These are phyloP conservation scores for Pseudolycoriella hygida DNA, from an alignment of 2,888 invertebrate species.

Conservation along the genomic window DNA sequence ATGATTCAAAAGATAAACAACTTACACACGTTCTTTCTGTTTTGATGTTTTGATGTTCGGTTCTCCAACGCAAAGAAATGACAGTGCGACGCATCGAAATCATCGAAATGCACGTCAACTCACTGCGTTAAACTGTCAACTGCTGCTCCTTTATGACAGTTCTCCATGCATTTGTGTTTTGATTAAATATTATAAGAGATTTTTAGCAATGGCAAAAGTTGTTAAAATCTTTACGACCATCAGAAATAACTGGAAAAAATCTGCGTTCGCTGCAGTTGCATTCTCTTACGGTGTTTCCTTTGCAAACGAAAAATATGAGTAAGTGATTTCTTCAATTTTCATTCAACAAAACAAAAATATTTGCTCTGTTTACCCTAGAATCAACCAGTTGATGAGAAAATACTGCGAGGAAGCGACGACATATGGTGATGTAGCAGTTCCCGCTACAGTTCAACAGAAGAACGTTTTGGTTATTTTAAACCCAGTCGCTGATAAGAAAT, in stretches of 20 bases:
- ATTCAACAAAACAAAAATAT: background rate
- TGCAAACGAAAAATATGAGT: slow-evolving; percentile 57
- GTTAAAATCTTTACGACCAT: slow-evolving; percentile 2
- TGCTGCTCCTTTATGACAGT: too few relatives aligned
- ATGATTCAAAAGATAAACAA: too few relatives aligned
- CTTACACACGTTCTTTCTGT: background rate
- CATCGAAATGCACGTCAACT: too few relatives aligned
- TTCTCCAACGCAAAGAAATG: too few relatives aligned
- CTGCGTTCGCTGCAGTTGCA: slow-evolving; percentile 46
- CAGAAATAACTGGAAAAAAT: slow-evolving; percentile 70
- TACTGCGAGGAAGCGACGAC: slow-evolving; percentile 60
- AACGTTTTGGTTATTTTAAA: slow-evolving; percentile 77
- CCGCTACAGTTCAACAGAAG: slow-evolving; percentile 41
- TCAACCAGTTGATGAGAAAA: slow-evolving; percentile 54
- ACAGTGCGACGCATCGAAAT: too few relatives aligned
- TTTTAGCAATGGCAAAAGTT: slow-evolving; percentile 3
- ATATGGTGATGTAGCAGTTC: slow-evolving; percentile 48
- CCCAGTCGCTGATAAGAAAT: slow-evolving; percentile 73
- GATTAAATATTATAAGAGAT: background rate
- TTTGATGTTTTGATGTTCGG: background rate
- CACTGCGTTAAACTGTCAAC: background rate
- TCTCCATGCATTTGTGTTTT: too few relatives aligned
- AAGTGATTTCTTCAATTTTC: slow-evolving; percentile 21
- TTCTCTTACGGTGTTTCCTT: slow-evolving; percentile 53
- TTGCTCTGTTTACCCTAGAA: slow-evolving; percentile 32